A percentile compares a stretch with the other conserved stretches of the same genome.
Evolutionary conservation across 2,888 invertebrate species (phyloP).

Genomic region (Amorpha juglandis): DNA sequence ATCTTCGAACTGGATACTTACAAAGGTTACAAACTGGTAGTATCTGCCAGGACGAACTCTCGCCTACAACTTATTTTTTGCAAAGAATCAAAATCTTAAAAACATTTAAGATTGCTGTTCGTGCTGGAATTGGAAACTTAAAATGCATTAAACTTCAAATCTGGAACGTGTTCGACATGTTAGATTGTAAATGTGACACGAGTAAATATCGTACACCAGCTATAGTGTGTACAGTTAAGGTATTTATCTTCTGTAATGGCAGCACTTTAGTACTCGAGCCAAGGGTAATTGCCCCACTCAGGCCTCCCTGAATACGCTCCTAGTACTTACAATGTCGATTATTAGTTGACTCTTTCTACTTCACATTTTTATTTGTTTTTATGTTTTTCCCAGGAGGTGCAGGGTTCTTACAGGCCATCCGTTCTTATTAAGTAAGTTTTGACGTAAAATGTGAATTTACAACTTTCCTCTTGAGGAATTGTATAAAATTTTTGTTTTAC

Average conservation of each 20-base stretch:
- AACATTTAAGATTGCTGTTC: neutral
- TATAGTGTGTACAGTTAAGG: neutral
- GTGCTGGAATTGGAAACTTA: neutral
- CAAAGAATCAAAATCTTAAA: neutral
- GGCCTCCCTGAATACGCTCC: neutral
- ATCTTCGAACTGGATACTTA: too few species aligned
- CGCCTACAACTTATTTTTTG: too few species aligned
- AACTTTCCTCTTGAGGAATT: slow-evolving; percentile 5
- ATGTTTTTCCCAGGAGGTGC: neutral
- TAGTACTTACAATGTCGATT: slow-evolving; percentile 10
- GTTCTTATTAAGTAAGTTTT: slow-evolving; percentile 6
- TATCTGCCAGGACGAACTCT: too few species aligned
- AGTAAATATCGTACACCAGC: neutral
- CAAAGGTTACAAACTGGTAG: too few species aligned
- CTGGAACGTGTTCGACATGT: neutral
- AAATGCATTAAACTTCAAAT: too few species aligned
- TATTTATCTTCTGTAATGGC: neutral
- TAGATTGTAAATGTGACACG: neutral
- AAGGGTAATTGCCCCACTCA: neutral
- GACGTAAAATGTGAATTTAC: slow-evolving; percentile 1
- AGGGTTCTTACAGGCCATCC: neutral
- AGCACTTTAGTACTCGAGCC: neutral
- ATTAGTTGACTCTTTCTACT: neutral
- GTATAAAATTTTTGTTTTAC: neutral
- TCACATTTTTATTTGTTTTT: neutral